Base-by-base conservation (phyloP, 2,797 vertebrate species). In the Dermochelys coriacea region DNA sequence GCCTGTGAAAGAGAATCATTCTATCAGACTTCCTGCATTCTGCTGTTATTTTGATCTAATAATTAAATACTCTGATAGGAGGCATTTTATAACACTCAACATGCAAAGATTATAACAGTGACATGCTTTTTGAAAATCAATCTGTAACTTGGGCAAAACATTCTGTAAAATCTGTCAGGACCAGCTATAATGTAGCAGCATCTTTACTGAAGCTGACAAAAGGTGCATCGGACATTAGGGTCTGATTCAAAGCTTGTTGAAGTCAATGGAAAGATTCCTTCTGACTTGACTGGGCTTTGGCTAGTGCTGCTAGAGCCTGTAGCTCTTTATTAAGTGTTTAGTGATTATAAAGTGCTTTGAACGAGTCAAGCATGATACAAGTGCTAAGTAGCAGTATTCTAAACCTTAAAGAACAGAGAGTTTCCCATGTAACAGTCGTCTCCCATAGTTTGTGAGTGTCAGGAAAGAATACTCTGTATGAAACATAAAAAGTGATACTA, bases 1-100 rank as follows among this genome's bases (percentile, higher is more conserved):
- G 27, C 74, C 51, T 87, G 18, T 82, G 87, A 94, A 96, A 95
- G 92, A 93, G 64, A 87, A 84, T 29, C 81, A 86, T 84, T 93
- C 94, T 89, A 90, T 92, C 85, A 78, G 47, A 74, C 84, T 85
- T 95, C 94, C 92, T 92, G 91, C 86, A 78, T 95, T 93, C 91
- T 14, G 2, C 91, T 95, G 25, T 34, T 86, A 11, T 90, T 91
- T 88, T 68, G 12, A 80, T 87, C 55, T 93, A 89, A 81, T 86
- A 64, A 55, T 90, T n/a, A 78, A 64, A 94, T 79, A 85, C 94
- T 31, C 68, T 84, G 57, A 12, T 81, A n/a, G 23, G 83, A 19
- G 49, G 11, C 1, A 50, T 81, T 94, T 84, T 87, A 41, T 84
- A 77, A 59, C 54, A 45, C 45, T 82, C 83, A 77, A 74, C 52